phyloP scores from a whole-genome alignment of 2,797 vertebrate species.

The Podargus strigoides region DNA sequence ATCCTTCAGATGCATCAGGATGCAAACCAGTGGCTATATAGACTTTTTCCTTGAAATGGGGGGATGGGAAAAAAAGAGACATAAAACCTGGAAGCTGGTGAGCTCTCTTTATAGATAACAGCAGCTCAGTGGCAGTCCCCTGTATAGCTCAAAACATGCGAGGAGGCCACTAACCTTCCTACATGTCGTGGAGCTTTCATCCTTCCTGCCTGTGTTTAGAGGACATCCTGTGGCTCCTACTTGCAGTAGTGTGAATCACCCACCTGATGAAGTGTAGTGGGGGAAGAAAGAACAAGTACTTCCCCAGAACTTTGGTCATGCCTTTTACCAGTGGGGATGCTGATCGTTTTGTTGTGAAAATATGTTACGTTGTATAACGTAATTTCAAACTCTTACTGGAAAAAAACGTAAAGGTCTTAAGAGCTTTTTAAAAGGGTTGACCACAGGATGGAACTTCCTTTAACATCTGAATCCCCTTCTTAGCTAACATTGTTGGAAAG shows the following conservation, averaged over 20 bases:
- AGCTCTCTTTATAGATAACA: not conserved
- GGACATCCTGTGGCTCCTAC: not conserved
- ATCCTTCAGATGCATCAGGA: not conserved
- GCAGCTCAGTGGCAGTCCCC: not conserved
- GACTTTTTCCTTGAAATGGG: not conserved
- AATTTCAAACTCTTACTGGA: not conserved
- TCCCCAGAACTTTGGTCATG: not conserved
- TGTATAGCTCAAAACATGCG: not conserved
- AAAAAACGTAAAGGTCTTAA: not conserved
- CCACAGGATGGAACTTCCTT: not conserved
- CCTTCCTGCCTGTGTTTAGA: not conserved
- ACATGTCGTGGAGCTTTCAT: not conserved
- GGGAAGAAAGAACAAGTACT: not conserved
- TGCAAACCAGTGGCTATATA: not conserved
- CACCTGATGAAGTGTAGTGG: not conserved
- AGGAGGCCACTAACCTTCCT: not conserved
- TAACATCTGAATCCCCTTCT: not conserved
- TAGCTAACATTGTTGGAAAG: not conserved
- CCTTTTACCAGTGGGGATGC: not conserved
- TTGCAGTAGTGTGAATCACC: not conserved
- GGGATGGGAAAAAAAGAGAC: fast-evolving
- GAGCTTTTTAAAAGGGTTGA: not conserved
- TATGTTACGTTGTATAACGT: too few species aligned
- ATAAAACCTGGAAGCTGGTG: not conserved
- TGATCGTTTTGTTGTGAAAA: not conserved